Conservation (phyloP, 2,113 vertebrate species). For the Synchiropus splendidus region DNA sequence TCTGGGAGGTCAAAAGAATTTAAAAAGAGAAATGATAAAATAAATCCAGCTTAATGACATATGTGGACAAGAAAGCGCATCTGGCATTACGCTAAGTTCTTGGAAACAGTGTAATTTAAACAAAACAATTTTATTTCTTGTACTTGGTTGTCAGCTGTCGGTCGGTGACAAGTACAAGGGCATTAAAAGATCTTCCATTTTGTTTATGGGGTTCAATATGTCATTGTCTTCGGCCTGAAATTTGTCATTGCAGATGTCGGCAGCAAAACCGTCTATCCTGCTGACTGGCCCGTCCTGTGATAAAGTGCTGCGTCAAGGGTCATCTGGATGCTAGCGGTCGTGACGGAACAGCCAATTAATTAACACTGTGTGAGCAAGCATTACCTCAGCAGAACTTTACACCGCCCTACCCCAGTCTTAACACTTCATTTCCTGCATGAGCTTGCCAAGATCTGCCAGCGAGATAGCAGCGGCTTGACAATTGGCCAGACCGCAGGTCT, state of each 20-base stretch:
- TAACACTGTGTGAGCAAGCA: constrained; percentile 27
- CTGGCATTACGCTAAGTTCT: too few species aligned
- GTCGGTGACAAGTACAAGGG: background rate
- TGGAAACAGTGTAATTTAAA: too few species aligned
- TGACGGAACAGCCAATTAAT: background rate
- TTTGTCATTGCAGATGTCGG: background rate
- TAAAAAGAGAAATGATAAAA: too few species aligned
- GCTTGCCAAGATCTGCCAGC: constrained; percentile 38
- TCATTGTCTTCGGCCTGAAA: background rate
- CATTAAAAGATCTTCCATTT: background rate
- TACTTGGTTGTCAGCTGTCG: background rate
- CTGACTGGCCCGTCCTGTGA: constrained; percentile 13
- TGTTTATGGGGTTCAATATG: too few species aligned
- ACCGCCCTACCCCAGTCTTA: constrained; percentile 21
- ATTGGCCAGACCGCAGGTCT: too few species aligned
- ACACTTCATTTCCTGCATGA: constrained; percentile 35
- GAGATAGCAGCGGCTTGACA: constrained; percentile 18
- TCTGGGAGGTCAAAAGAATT: too few species aligned
- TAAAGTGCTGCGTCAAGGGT: background rate
- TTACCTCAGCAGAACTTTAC: constrained; percentile 38
- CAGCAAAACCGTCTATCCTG: constrained; percentile 5
- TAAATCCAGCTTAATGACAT: too few species aligned
- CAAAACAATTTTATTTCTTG: too few species aligned
- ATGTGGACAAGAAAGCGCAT: too few species aligned
- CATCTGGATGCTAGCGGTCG: constrained; percentile 3